A percentile compares a stretch with the other conserved stretches of the same genome.
Conservation (phyloP, 2,888 invertebrate species). For the Lypha dubia region DNA sequence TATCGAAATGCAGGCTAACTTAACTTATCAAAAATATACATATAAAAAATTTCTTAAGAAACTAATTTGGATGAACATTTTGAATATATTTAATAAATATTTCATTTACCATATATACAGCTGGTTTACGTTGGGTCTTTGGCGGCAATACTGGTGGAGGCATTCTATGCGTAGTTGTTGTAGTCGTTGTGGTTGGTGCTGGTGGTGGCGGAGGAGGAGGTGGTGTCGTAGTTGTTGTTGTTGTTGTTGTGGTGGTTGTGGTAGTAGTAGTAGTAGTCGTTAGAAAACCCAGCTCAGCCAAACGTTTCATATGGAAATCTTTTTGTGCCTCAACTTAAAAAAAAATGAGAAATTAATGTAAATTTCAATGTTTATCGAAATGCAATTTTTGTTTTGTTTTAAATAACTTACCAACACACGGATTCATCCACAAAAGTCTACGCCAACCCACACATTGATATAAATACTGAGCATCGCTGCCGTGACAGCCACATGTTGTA, state of each 20-base stretch:
- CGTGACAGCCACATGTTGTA: constrained; percentile 94
- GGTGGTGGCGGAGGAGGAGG: constrained; percentile 75
- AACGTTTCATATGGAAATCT: constrained; percentile 89
- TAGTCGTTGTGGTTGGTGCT: constrained; percentile 78
- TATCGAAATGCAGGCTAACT: too few relatives aligned
- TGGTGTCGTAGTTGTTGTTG: constrained; percentile 80
- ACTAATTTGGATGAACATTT: too few relatives aligned
- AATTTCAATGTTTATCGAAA: background rate
- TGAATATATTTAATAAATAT: too few relatives aligned
- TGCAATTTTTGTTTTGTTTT: background rate
- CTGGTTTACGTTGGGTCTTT: constrained; percentile 78
- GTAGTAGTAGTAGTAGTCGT: constrained; percentile 84
- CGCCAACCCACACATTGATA: constrained; percentile 96
- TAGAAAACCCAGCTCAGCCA: constrained; percentile 84
- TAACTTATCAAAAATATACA: too few relatives aligned
- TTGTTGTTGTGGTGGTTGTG: constrained; percentile 85
- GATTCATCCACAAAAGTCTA: constrained; percentile 94
- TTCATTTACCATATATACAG: constrained; percentile 70
- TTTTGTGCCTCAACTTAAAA: constrained; percentile 93
- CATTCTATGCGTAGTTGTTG: constrained; percentile 80
- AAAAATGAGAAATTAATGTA: background rate
- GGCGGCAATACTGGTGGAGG: constrained; percentile 81
- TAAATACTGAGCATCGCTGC: constrained; percentile 92
- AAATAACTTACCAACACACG: constrained; percentile 92
- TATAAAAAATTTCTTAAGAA: too few relatives aligned